phyloP scores from a whole-genome alignment of 2,888 invertebrate species.

The Drosophila mimica region DNA sequence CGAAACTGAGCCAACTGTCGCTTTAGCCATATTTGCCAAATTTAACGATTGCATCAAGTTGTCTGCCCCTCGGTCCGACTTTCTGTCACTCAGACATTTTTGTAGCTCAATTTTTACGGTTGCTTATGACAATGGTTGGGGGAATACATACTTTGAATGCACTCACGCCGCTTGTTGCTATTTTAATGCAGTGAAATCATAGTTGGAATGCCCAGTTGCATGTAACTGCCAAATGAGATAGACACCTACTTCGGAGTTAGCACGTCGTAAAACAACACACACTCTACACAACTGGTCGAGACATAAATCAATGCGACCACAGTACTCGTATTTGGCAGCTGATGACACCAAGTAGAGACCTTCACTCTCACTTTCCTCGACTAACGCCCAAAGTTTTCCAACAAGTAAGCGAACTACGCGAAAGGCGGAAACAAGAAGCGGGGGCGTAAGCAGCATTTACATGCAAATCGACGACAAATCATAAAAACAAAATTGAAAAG shows the following conservation, averaged over 20 bases:
- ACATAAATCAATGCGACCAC: conserved; percentile 65
- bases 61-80: neutral
- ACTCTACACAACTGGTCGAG: conserved; percentile 31
- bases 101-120: conserved; percentile 38
- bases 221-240: conserved; percentile 54
- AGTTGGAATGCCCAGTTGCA: conserved; percentile 63
- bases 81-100: conserved; percentile 29
- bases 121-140: conserved; percentile 66
- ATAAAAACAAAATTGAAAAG: conserved; percentile 65
- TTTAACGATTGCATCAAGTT: conserved; percentile 75
- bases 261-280: conserved; percentile 61
- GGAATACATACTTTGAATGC: conserved; percentile 61
- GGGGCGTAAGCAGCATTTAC: conserved; percentile 72
- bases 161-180: conserved; percentile 64
- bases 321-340: conserved; percentile 26
- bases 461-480: conserved; percentile 68
- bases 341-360: conserved; percentile 48
- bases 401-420: conserved; percentile 3
- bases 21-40: conserved; percentile 78
- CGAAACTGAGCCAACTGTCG: conserved; percentile 43
- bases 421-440: conserved; percentile 68
- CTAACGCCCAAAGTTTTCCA: conserved; percentile 6
- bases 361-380: conserved; percentile 71
- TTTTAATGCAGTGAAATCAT: conserved; percentile 76
- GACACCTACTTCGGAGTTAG: conserved; percentile 59